These are phyloP conservation scores for Apis mellifera DNA, from an alignment of 1,140 invertebrate genomes.

Conservation along the genomic window Amel_HAv3.1 CM009934.2:9244001-9244500, in stretches of 20 bases:
- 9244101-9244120: not conserved
- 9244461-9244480: not conserved
- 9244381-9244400: not conserved
- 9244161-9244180: not conserved
- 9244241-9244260: too few species aligned
- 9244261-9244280: too few species aligned
- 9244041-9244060: conserved; percentile 1
- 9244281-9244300: too few species aligned
- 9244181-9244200: not conserved
- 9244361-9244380: not conserved
- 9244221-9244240: not conserved
- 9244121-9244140: not conserved
- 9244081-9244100: conserved; percentile 28
- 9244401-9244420: not conserved
- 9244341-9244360: not conserved
- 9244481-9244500: not conserved
- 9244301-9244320: too few species aligned
- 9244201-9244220: not conserved
- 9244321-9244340: too few species aligned
- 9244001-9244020: too few species aligned
- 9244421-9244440: too few species aligned
- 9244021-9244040: not conserved
- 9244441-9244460: too few species aligned
- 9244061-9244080: too few species aligned
- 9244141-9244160: conserved; percentile 19